These are phyloP conservation scores for Apaloderma vittatum DNA, from an alignment of 2,113 vertebrate genomes.

Conservation along the genomic window DNA sequence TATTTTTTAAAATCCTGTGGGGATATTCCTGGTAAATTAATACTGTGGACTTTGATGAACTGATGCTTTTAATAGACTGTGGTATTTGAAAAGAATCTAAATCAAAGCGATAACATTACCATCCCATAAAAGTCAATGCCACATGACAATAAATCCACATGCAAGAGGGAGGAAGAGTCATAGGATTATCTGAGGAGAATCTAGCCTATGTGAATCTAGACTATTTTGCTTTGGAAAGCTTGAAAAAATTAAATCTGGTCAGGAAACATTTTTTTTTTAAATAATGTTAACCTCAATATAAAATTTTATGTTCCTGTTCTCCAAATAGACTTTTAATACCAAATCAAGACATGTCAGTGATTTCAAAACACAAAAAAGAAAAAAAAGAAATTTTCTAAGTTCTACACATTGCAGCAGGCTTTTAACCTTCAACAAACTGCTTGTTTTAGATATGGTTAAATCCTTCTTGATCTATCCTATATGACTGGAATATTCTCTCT, in stretches of 20 bases:
- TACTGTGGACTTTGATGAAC: conserved; percentile 78
- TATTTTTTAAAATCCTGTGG: conserved; percentile 73
- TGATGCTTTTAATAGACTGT: conserved; percentile 76
- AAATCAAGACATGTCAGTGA: background rate
- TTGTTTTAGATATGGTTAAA: background rate
- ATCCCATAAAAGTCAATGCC: conserved; percentile 44
- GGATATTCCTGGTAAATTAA: conserved; percentile 76
- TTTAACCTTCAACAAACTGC: background rate
- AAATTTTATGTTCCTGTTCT: background rate
- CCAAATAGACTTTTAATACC: background rate
- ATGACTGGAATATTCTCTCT: background rate
- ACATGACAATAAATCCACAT: conserved; percentile 44
- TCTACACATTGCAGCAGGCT: background rate
- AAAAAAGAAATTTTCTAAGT: background rate
- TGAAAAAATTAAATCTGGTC: background rate
- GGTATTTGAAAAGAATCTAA: conserved; percentile 65
- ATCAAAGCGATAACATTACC: conserved; percentile 44
- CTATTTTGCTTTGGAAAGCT: background rate
- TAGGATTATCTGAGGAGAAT: background rate
- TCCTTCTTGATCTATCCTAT: background rate
- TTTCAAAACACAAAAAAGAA: background rate
- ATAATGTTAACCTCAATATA: background rate
- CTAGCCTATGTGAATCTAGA: background rate
- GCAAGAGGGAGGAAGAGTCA: background rate
- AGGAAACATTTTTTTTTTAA: background rate